Evolutionary conservation across 1,140 invertebrate genomes (phyloP).

Genomic region (Drosophila ogumai): DNA sequence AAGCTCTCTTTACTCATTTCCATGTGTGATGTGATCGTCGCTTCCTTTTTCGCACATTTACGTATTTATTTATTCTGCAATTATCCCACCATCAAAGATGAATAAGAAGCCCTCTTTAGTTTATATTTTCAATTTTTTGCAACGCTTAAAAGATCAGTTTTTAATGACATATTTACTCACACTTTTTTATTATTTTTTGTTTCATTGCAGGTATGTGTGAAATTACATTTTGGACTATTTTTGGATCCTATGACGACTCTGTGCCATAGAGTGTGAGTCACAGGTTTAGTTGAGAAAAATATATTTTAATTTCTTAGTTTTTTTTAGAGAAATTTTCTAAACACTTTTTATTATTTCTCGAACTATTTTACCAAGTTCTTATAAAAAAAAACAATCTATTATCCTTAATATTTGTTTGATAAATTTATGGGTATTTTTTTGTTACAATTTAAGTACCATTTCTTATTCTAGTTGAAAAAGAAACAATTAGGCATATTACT

Average conservation of each 20-base stretch:
- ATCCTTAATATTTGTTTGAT: too few relatives aligned
- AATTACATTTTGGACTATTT: conserved; percentile 29
- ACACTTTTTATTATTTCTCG: too few relatives aligned
- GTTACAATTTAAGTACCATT: too few relatives aligned
- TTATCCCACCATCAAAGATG: conserved; percentile 51
- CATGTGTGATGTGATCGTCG: conserved; percentile 44
- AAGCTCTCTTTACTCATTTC: conserved; percentile 35
- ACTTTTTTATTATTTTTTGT: conserved; percentile 31
- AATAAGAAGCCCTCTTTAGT: conserved; percentile 46
- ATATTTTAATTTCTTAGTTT: background rate
- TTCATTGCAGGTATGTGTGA: conserved; percentile 66
- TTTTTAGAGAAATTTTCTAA: too few relatives aligned
- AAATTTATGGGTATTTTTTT: too few relatives aligned
- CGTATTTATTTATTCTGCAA: conserved; percentile 65
- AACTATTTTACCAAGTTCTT: too few relatives aligned
- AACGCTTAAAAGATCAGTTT: conserved; percentile 36
- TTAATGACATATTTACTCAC: conserved; percentile 65
- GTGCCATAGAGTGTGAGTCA: conserved; percentile 21
- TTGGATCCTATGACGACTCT: conserved; percentile 5
- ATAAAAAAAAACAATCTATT: too few relatives aligned
- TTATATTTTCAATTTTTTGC: conserved; percentile 30
- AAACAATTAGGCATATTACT: too few relatives aligned
- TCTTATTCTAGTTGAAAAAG: too few relatives aligned
- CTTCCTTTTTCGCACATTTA: conserved; percentile 42
- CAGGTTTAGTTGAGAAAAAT: background rate